Evolutionary conservation across 2,113 vertebrate species (phyloP).

Genomic region (Etia nguti): DNA sequence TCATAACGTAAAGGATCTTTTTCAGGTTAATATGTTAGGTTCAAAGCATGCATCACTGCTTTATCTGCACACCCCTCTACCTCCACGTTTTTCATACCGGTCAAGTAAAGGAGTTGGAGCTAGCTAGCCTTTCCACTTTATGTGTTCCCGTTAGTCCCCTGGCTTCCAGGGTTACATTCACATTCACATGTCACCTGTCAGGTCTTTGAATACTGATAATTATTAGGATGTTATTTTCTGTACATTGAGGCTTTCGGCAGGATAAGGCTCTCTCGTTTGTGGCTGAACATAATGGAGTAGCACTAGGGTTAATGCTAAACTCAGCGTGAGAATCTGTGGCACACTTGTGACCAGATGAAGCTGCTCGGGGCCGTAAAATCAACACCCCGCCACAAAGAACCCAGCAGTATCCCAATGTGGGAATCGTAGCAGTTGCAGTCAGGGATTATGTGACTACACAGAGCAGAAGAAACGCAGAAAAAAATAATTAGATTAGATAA

Average conservation of each 20-base stretch:
- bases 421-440: background rate
- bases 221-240: background rate
- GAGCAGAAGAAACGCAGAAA: background rate
- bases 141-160: background rate
- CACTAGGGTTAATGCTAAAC: background rate
- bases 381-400: rapidly evolving
- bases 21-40: background rate
- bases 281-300: background rate
- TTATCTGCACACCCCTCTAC: background rate
- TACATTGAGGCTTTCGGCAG: background rate
- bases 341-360: background rate
- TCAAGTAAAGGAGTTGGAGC: background rate
- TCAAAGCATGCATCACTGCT: background rate
- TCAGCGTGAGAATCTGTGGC: background rate
- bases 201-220: background rate
- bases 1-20: rapidly evolving
- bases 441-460: rapidly evolving
- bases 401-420: background rate
- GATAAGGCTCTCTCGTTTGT: background rate
- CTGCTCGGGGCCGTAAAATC: rapidly evolving
- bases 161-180: background rate
- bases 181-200: background rate
- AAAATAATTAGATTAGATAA: too few species aligned
- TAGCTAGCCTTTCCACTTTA: background rate
- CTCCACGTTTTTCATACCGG: background rate